Percentiles rank a stretch among this genome's conserved stretches.
Evolutionary conservation across 2,113 vertebrate species (phyloP).

Genomic region (Globicephala melas): DNA sequence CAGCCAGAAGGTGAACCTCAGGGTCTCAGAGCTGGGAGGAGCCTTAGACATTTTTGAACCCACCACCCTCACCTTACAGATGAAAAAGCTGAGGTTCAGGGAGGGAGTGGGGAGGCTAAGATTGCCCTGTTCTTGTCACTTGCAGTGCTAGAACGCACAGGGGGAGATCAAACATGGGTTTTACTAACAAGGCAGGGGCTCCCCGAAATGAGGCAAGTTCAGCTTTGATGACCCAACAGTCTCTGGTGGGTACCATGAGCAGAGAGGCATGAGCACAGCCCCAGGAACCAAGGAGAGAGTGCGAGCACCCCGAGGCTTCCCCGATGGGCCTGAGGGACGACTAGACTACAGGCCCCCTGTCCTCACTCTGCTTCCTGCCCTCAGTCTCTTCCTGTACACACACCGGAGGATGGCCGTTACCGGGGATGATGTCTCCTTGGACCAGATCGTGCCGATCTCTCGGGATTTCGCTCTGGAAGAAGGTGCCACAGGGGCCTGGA

Average conservation of each 20-base stretch:
- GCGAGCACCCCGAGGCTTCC: background rate
- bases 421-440: conserved; percentile 91
- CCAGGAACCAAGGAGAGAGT: background rate
- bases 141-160: background rate
- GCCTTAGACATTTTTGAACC: background rate
- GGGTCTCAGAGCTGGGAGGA: background rate
- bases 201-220: background rate
- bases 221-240: background rate
- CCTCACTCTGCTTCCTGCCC: conserved; percentile 38
- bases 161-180: background rate
- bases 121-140: background rate
- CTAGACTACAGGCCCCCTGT: background rate
- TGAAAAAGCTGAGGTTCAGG: background rate
- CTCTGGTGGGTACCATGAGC: background rate
- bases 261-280: background rate
- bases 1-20: background rate
- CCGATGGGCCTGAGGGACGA: background rate
- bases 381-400: conserved; percentile 90
- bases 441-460: conserved; percentile 88
- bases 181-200: background rate
- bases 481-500: conserved; percentile 81
- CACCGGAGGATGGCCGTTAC: conserved; percentile 95
- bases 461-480: conserved; percentile 89
- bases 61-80: background rate
- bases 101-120: background rate